phyloP scores from a whole-genome alignment of 2,888 invertebrate species.

The Craniophora ligustri region DNA sequence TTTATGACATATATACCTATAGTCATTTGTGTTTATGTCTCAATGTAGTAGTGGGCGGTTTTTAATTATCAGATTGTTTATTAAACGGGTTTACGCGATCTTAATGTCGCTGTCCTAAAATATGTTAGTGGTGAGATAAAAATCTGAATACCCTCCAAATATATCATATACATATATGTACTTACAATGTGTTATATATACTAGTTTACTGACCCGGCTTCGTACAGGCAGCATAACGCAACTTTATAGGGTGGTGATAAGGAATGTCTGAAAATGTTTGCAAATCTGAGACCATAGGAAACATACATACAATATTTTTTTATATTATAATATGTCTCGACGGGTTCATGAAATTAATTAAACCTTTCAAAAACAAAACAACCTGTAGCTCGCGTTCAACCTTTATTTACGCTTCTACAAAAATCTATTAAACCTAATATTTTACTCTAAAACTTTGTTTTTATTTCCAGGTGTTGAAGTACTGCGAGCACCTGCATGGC shows the following conservation, averaged over 20 bases:
- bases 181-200: background rate
- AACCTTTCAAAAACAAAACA: too few relatives aligned
- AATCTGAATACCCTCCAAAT: background rate
- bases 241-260: too few relatives aligned
- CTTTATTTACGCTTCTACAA: too few relatives aligned
- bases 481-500: conserved; percentile 99
- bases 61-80: conserved; percentile 32
- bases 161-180: background rate
- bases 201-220: too few relatives aligned
- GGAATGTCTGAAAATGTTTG: too few relatives aligned
- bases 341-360: too few relatives aligned
- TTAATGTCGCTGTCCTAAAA: conserved; percentile 10
- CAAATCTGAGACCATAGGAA: too few relatives aligned
- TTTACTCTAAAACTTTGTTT: background rate
- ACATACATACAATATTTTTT: too few relatives aligned
- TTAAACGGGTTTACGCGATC: conserved; percentile 5
- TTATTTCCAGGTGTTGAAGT: conserved; percentile 94
- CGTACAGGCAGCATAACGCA: too few relatives aligned
- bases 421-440: too few relatives aligned
- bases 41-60: conserved; percentile 30
- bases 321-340: too few relatives aligned
- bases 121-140: background rate
- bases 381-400: too few relatives aligned
- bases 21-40: conserved; percentile 29
- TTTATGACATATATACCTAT: conserved; percentile 44